Evolutionary conservation across 2,888 invertebrate genomes (phyloP), one percentile per base, ranked within the genome.

Genomic region (Nephrocerus scutellatus): DNA sequence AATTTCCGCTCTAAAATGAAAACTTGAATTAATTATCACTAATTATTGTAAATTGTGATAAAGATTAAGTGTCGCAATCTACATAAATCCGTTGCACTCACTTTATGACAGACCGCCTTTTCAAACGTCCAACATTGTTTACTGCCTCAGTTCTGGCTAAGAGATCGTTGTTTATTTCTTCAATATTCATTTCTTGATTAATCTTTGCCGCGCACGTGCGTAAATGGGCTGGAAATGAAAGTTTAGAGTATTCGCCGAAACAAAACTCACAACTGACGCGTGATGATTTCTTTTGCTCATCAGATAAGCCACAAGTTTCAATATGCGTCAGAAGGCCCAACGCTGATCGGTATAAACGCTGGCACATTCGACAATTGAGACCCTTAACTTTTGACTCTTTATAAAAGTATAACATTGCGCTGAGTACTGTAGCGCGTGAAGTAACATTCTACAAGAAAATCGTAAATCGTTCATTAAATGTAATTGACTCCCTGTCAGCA

Each of bases 91-190:
- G n/a, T n/a, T 1, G 3, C 12, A 39, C 51, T 49, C 42, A 63
- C 62, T 57, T 63, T 2, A 66, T 49, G 4, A 60, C 59, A 0
- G 68, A 64, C 22, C 47, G 49, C 2, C 66, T 56, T 35, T 68
- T 66, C 0, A 52, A 29, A 1, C 65, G 53, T 9, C 67, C 67
- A 1, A 58, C 48, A 36, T 59, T 60, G n/a, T 54, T 57, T 4
- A 50, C 10, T 32, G n/a, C 8, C 10, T 16, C 18, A 9, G 21
- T 18, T 4, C 21, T 26, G 7, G 8, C n/a, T 8, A n/a, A n/a
- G 23, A 9, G 12, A 26, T 32, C 5, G 6, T 30, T 12, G 13
- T 25, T 10, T 4, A 10, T 25, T 16, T 10, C n/a, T 7, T 8
- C 8, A n/a, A 1, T 9, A 3, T 8, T 30, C 15, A 12, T 37